Evolutionary conservation across 2,113 vertebrate species (phyloP), one percentile per base, ranked within the genome.

Genomic region (Sturnira hondurensis): DNA sequence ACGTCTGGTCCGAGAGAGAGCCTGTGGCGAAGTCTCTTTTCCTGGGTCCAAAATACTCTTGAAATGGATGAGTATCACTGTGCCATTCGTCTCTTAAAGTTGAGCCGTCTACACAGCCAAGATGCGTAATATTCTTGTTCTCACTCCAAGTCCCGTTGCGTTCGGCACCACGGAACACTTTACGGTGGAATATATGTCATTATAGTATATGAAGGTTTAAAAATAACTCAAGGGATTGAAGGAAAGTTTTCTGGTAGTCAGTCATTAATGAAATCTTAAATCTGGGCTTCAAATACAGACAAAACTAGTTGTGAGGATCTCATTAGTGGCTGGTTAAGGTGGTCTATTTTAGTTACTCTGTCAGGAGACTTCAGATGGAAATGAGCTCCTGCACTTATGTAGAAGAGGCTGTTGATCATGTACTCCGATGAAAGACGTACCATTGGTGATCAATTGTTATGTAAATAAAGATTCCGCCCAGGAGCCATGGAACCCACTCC

Each of bases 261-360:
- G 97, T 96, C 93, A 97, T 96, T 97, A 98, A 97, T 95, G 96
- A 91, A 91, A 94, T 93, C 89, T 97, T 94, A 96, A 96, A 95
- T 96, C 86, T 89, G 74, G 96, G 43, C 96, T 96, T 97, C 96
- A 97, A 98, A 92, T 97, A 97, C 89, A 96, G 94, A 94, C 86
- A 97, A 96, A 96, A 96, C 95, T 97, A 93, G 84, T 95, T 91
- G 92, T 96, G 96, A 97, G 94, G 95, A 96, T 93, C 96, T 96
- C 96, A 97, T 98, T 97, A 97, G 86, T 86, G 36, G 89, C 80
- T 96, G 94, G 95, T 91, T 89, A 95, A 84, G 91, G 91, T 97
- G 97, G 95, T 96, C 95, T 97, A 93, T 96, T 97, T 97, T 86
- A 93, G 96, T 93, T 63, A 61, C 58, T 61, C 74, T 97, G 86